Base-by-base conservation (phyloP, 2,797 vertebrate species). In the Rhodeus uyekii region DNA sequence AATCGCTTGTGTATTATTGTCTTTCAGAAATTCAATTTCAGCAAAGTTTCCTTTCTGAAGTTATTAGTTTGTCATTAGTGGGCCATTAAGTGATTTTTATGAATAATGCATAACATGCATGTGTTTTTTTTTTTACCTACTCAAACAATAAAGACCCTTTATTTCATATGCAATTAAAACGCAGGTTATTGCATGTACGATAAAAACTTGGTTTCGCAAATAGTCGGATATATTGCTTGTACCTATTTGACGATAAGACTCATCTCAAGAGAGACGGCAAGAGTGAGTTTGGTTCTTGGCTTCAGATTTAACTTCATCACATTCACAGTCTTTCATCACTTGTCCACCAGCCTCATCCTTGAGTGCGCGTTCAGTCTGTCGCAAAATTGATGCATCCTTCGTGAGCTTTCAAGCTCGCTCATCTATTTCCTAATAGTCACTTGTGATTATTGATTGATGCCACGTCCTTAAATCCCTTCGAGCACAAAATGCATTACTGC, bases 341-440 rank as follows among this genome's bases (percentile, higher is more conserved):
- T 69, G 77, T 79, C 77, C 29, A 13, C 72, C 27, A 5, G 36
- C 36, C 48, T 76, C 63, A 82, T 76, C 72, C 60, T 68, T 67
- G 73, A 82, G 48, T 76, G 38, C 22, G 14, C 2, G 8, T 82
- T 76, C 73, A 82, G 50, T 34, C 48, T 38, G 29, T 76, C 10
- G 13, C 73, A 38, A 27, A 82, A 82, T 82, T 76, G 72, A 76
- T 76, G 27, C 73, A 44, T 76, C 61, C 50, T 76, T 38, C 22
- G 4, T 69, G 63, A 76, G 64, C 50, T 68, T 68, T 82, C 81
- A 69, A 38, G 39, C 48, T 58, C 29, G 14, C 22, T n/a, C 63
- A 68, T 76, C 74, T 69, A 27, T 82, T 82, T 60, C 64, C 81
- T 82, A 69, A 82, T 60, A 76, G 81, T 69, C 64, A 68, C 81